Base-by-base conservation (phyloP, 2,797 vertebrate species). In the Cuniculus paca region DNA sequence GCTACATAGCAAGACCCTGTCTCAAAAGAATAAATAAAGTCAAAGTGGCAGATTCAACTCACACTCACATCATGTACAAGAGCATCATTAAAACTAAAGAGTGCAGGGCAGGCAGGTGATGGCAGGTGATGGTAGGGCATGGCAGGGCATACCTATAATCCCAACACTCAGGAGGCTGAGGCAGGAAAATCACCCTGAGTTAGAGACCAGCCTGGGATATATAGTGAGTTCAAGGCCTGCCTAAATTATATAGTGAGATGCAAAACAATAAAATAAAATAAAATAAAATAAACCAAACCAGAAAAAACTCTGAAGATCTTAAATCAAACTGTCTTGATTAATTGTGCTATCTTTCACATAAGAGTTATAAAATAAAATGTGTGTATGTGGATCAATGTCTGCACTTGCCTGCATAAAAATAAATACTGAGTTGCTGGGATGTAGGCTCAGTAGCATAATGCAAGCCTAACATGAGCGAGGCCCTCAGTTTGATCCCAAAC, bases 321-420 rank as follows among this genome's bases (percentile, higher is more conserved):
- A 34, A 34, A 91, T 85, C 36, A 96, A 94, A 88, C 11, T 74
- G 10, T 77, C 24, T 89, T 95, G 2, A 90, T 83, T 19, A 86
- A 50, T 31, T 56, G 36, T 81, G 24, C 65, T 87, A 89, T 31
- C 75, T 84, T 94, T 80, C 78, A 80, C 31, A 54, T 12, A 84
- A 84, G 26, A 50, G 28, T 1, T 79, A 2, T 52, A 83, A 92
- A 92, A 87, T 94, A 94, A 93, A 89, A 61, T 8, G 6, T 60
- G 34, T 36, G 13, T 65, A 17, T 19, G 1, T 34, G n/a, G 4
- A 26, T 61, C 20, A 7, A 91, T 48, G n/a, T n/a, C 79, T 26
- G 28, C 50, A 56, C 36, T 78, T 75, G 11, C 87, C 28, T 91
- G 22, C n/a, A 94, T 65, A 89, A 74, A 91, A 84, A 94, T n/a